phyloP scores from a whole-genome alignment of 2,888 invertebrate genomes.

The Andrena praecox region DNA sequence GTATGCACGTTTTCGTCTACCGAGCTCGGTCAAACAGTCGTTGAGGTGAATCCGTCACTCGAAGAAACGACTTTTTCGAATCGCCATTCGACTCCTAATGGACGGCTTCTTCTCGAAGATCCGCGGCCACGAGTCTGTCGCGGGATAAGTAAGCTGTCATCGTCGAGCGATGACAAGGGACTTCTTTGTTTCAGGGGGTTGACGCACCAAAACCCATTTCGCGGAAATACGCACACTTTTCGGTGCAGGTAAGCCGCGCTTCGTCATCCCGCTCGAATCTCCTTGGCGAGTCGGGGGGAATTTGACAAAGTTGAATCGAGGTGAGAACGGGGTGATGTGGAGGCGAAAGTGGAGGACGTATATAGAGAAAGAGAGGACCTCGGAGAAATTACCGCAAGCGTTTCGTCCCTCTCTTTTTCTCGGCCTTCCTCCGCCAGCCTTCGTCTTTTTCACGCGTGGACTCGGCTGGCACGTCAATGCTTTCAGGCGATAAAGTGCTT shows the following conservation, averaged over 20 bases:
- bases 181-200: background rate
- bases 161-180: constrained; percentile 29
- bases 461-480: constrained; percentile 69
- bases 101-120: background rate
- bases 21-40: constrained; percentile 63
- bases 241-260: background rate
- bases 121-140: constrained; percentile 10
- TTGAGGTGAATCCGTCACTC: constrained; percentile 55
- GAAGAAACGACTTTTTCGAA: constrained; percentile 36
- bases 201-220: background rate
- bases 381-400: constrained; percentile 71
- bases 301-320: constrained; percentile 64
- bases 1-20: constrained; percentile 43
- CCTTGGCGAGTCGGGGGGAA: constrained; percentile 49
- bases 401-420: constrained; percentile 59
- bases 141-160: constrained; percentile 56
- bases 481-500: constrained; percentile 79
- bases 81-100: constrained; percentile 17
- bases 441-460: constrained; percentile 52
- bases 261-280: constrained; percentile 48
- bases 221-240: background rate
- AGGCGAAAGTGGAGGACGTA: background rate
- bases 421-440: constrained; percentile 22
- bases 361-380: constrained; percentile 32
- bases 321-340: constrained; percentile 25